Percentiles rank a stretch among this genome's conserved stretches.
Evolutionary conservation across 2,113 vertebrate species (phyloP).

Genomic region (Cyphomyrus plagiostoma): DNA sequence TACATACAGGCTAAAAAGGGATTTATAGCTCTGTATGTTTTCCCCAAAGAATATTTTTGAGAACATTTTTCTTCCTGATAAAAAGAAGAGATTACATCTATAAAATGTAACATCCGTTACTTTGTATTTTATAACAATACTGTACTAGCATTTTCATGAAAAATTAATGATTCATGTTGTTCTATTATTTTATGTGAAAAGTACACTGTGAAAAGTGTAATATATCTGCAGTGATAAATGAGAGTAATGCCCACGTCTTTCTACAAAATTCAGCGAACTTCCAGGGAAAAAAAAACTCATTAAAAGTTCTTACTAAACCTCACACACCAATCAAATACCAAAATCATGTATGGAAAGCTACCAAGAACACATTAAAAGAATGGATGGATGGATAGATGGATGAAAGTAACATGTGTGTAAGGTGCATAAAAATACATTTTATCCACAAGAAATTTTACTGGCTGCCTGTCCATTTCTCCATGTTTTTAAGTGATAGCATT

Average conservation of each 20-base stretch:
- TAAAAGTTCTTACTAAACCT: not conserved
- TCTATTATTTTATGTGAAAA: conserved; percentile 34
- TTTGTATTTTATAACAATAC: conserved; percentile 41
- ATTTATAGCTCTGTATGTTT: conserved; percentile 39
- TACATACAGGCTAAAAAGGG: conserved; percentile 32
- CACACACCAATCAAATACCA: not conserved
- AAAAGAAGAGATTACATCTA: conserved; percentile 48
- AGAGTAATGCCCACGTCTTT: not conserved
- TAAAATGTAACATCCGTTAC: conserved; percentile 41
- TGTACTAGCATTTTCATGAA: conserved; percentile 44
- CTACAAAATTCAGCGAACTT: not conserved
- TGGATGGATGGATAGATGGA: not conserved
- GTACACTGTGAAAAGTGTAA: not conserved
- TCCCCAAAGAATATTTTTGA: conserved; percentile 37
- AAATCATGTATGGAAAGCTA: not conserved
- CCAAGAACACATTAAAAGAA: not conserved
- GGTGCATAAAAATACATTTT: not conserved
- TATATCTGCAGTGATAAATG: not conserved
- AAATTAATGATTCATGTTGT: conserved; percentile 47
- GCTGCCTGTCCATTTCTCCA: not conserved
- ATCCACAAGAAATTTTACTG: not conserved
- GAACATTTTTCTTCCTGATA: conserved; percentile 18
- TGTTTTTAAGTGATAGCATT: conserved; percentile 18
- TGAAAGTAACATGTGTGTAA: not conserved
- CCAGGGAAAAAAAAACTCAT: not conserved